These are phyloP conservation scores for Drosophila formosana DNA, from an alignment of 2,888 invertebrate species.

Conservation along the genomic window DNA sequence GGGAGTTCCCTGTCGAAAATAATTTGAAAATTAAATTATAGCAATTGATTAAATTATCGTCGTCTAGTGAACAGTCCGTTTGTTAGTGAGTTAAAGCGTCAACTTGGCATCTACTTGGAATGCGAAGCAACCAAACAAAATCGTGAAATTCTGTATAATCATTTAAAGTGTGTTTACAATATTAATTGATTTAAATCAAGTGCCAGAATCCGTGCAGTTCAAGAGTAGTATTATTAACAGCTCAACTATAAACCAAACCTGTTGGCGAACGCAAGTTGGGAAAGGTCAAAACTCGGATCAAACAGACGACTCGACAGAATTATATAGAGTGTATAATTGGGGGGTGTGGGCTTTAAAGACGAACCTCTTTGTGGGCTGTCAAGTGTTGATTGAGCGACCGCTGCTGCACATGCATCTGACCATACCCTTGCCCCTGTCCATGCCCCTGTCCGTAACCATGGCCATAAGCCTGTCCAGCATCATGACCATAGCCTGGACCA, in stretches of 20 bases:
- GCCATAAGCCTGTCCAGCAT: slow-evolving; percentile 67
- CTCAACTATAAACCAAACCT: no score
- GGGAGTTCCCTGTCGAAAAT: slow-evolving; percentile 86
- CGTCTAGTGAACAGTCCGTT: not conserved
- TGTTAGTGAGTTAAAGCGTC: not conserved
- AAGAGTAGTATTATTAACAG: no score
- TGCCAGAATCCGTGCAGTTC: no score
- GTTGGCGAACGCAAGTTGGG: no score
- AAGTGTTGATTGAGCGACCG: slow-evolving; percentile 49
- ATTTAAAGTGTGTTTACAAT: no score
- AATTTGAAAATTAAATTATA: not conserved
- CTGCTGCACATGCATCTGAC: slow-evolving; percentile 47
- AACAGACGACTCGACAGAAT: no score
- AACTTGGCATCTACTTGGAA: not conserved
- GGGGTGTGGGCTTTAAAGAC: slow-evolving; percentile 45
- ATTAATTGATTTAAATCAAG: no score
- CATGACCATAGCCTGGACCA: slow-evolving; percentile 70
- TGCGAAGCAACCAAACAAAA: not conserved
- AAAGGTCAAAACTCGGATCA: no score
- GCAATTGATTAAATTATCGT: not conserved
- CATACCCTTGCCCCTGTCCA: slow-evolving; percentile 34
- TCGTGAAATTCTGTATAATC: no score
- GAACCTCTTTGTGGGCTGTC: slow-evolving; percentile 82
- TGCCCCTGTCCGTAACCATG: slow-evolving; percentile 7
- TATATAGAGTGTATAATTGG: no score